Evolutionary conservation across 2,113 vertebrate species (phyloP).

Genomic region (Rostratula benghalensis): DNA sequence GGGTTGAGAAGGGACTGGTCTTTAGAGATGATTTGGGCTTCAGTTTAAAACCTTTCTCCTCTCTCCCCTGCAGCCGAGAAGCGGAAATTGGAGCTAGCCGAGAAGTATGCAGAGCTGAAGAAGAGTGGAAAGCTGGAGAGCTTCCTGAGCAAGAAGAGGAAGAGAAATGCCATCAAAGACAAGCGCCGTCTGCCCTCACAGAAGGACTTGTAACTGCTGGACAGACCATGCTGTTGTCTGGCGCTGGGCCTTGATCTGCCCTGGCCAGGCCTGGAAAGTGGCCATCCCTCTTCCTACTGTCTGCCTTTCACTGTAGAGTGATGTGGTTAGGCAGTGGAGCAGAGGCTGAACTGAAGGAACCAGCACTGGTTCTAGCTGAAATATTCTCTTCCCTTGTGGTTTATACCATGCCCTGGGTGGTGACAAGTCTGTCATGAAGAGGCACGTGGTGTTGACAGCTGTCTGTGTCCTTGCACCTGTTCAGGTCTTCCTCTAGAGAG

Average conservation of each 20-base stretch:
- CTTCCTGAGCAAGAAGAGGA: slow-evolving; percentile 92
- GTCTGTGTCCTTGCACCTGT: background rate
- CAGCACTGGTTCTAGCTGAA: background rate
- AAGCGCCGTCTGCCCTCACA: slow-evolving; percentile 81
- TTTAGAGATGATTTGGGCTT: background rate
- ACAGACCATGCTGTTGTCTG: background rate
- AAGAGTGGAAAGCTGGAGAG: slow-evolving; percentile 90
- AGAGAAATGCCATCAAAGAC: slow-evolving; percentile 91
- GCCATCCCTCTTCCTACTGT: background rate
- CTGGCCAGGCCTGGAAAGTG: background rate
- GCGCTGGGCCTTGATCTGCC: background rate
- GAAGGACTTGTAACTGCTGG: slow-evolving; percentile 46
- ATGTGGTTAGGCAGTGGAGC: background rate
- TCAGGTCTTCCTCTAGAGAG: background rate
- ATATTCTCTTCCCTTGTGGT: background rate
- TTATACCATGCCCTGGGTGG: background rate
- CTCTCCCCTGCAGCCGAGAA: slow-evolving; percentile 79
- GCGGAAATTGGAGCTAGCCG: slow-evolving; percentile 85
- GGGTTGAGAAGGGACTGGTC: background rate
- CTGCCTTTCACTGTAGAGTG: background rate
- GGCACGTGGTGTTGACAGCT: background rate
- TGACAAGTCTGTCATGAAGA: background rate
- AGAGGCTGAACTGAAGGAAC: background rate
- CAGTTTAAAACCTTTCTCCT: background rate
- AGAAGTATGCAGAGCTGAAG: slow-evolving; percentile 89